Evolutionary conservation across 2,797 vertebrate species (phyloP), one percentile per base, ranked within the genome.

Genomic region (Rhadinocentrus ornatus): DNA sequence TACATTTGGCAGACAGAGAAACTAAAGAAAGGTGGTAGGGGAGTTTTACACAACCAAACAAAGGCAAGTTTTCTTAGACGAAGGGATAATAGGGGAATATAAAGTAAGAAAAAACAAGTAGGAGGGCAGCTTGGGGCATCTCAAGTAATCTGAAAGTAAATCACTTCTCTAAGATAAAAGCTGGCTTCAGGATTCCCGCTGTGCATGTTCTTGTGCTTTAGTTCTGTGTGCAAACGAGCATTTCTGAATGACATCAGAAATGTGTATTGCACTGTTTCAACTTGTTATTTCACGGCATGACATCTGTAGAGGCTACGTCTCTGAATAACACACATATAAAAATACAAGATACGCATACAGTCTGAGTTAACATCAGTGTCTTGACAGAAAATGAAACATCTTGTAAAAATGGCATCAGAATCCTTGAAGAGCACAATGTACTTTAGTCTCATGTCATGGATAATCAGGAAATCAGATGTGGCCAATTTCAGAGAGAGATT

Each of bases 71-170:
- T 66, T 72, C 56, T 0, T 37, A 86, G 84, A 87, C 78, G 81
- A 88, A 78, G 70, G 62, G 75, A 80, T 75, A 77, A 76, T 55
- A 66, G 62, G 44, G 74, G 65, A 35, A 80, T 41, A 71, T 71
- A 79, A 69, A 75, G 66, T 77, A 62, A 69, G 67, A 77, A 78
- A 77, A 83, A 80, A 78, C 54, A 46, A 78, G 75, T 58, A 71
- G 69, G 66, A 69, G 78, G 75, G 62, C 68, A 83, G 74, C 74
- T 87, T 50, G 29, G 80, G 79, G 83, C 82, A 87, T 78, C 72
- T 77, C 55, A 29, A 80, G 70, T 78, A 78, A 89, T 88, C 64
- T 86, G 26, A 79, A 81, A 83, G 76, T 81, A 87, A 89, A 90
- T 84, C 74, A 75, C 71, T 81, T 74, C 65, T 61, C 48, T 11